Evolutionary conservation across 2,797 vertebrate genomes (phyloP).

Genomic region (Spatula versicolor): DNA sequence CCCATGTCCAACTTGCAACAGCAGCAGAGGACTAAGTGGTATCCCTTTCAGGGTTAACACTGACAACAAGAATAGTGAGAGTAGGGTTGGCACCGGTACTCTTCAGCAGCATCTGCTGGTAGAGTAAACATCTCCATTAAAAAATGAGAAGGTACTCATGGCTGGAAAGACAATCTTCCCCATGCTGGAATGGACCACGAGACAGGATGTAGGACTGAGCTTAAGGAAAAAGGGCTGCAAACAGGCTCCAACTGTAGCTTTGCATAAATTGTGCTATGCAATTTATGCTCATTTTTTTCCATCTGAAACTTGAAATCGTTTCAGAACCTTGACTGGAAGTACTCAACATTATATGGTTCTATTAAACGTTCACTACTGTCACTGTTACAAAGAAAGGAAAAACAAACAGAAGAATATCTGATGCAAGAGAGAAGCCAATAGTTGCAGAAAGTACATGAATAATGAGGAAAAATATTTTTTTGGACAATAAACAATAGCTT

Average conservation of each 20-base stretch:
- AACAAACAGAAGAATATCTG: neutral
- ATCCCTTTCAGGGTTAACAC: neutral
- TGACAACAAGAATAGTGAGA: neutral
- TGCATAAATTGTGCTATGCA: neutral
- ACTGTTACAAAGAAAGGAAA: neutral
- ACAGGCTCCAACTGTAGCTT: neutral
- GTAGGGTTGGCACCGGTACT: neutral
- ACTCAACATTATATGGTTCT: neutral
- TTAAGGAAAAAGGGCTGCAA: neutral
- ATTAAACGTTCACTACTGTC: neutral
- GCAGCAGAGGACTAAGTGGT: neutral
- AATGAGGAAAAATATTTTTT: neutral
- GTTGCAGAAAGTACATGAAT: neutral
- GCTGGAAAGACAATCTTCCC: neutral
- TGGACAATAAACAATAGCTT: neutral
- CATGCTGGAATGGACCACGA: neutral
- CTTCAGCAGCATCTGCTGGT: slow-evolving; percentile 6
- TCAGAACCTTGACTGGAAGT: neutral
- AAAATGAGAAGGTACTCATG: neutral
- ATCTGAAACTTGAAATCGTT: neutral
- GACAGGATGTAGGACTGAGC: neutral
- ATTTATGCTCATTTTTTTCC: neutral
- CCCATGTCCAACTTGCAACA: neutral
- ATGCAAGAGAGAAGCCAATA: neutral
- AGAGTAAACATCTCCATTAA: neutral